Evolutionary conservation across 2,888 invertebrate species (phyloP), one percentile per base, ranked within the genome.

Genomic region (Sesia apiformis): DNA sequence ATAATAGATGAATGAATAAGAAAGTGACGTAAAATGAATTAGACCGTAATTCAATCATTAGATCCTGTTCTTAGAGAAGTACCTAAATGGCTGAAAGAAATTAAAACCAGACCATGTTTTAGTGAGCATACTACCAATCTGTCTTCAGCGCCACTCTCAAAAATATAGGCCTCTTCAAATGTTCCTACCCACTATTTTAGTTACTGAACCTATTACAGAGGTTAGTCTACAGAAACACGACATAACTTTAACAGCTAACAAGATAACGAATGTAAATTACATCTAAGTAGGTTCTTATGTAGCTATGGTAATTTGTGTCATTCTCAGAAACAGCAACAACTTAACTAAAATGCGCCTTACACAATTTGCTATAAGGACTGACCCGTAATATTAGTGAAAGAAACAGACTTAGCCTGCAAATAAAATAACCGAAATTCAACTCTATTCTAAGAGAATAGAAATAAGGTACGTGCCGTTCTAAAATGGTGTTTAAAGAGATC

Each of bases 401-500:
- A 46, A 46, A 8, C 8, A 8, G n/a, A 46, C 46, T 3, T 51
- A 39, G 46, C 38, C 53, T 49, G 51, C 4, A n/a, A 56, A 53
- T 56, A 56, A 46, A 56, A 43, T 52, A 49, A 57, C 52, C 23
- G 49, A 7, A 51, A 40, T 40, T 5, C 38, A 65, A 5, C 55
- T 53, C 61, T 66, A 58, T 53, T 3, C 3, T 8, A 0, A 38
- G 3, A 56, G 4, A 23, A 55, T 66, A 69, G 57, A 60, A 60
- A 53, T 51, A 50, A 51, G n/a, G 38, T 40, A 51, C 50, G 49
- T 4, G 55, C 58, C 46, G 54, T 55, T 53, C 49, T 52, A 46
- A 46, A 63, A 63, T 64, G 58, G 58, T 64, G 60, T 46, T 46
- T 46, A 8, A 8, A 64, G 64, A 73, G 69, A 72, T 69, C 66